Evolutionary conservation across 2,888 invertebrate genomes (phyloP).

Genomic region (Latrodectus hesperus): DNA sequence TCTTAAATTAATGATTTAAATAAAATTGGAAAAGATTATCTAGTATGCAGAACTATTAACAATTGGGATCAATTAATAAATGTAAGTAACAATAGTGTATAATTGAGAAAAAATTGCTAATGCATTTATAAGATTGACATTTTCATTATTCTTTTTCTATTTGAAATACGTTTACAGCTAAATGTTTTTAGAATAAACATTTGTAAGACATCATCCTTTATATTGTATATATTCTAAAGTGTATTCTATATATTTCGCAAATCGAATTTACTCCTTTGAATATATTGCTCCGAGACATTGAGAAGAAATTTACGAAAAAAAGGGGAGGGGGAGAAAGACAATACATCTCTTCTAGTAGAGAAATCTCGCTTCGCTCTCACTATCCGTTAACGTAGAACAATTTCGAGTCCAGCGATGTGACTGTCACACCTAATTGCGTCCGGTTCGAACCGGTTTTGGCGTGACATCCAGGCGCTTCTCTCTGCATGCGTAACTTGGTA

Average conservation of each 20-base stretch:
- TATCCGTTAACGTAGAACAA: slow-evolving; percentile 56
- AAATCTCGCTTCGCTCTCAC: slow-evolving; percentile 45
- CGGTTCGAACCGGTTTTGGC: slow-evolving; percentile 46
- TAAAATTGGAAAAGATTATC: too few relatives aligned
- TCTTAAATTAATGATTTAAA: too few relatives aligned
- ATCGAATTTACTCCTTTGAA: background rate
- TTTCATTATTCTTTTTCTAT: too few relatives aligned
- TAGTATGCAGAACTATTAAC: too few relatives aligned
- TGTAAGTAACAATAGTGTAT: too few relatives aligned
- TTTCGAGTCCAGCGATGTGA: slow-evolving; percentile 44
- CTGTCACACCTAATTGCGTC: slow-evolving; percentile 68
- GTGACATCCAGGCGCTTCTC: slow-evolving; percentile 52
- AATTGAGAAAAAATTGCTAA: too few relatives aligned
- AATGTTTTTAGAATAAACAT: too few relatives aligned
- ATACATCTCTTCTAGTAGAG: background rate
- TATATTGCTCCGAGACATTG: background rate
- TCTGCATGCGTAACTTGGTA: slow-evolving; percentile 67
- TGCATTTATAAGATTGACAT: too few relatives aligned
- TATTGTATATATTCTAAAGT: too few relatives aligned
- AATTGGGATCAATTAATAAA: too few relatives aligned
- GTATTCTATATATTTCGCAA: background rate
- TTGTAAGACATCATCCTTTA: too few relatives aligned
- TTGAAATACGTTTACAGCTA: too few relatives aligned
- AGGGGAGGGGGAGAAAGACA: background rate
- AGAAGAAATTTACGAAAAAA: slow-evolving; percentile 8